These are phyloP conservation scores for Anniella stebbinsi DNA, from an alignment of 2,797 vertebrate species.

Conservation along the genomic window DNA sequence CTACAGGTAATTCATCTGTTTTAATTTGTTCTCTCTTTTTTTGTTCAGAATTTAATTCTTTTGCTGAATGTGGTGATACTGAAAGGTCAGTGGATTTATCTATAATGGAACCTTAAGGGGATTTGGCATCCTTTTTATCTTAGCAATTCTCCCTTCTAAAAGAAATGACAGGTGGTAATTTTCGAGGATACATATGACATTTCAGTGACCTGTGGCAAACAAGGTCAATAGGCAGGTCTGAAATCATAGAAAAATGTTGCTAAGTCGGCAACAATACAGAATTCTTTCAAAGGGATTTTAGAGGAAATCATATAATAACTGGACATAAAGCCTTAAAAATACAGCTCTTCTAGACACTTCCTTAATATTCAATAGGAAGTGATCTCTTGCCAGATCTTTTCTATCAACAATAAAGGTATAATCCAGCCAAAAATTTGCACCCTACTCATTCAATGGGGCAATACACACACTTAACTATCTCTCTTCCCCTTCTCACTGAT, in stretches of 20 bases:
- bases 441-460: neutral
- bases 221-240: slow-evolving; percentile 14
- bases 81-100: slow-evolving; percentile 36
- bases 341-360: neutral
- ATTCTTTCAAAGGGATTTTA: slow-evolving; percentile 14
- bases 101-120: slow-evolving; percentile 39
- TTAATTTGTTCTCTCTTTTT: slow-evolving; percentile 5
- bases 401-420: neutral
- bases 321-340: neutral
- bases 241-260: neutral
- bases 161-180: slow-evolving; percentile 38
- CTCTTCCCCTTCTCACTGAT: neutral
- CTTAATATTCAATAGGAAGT: neutral
- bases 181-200: slow-evolving; percentile 26
- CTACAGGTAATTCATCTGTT: slow-evolving; percentile 19
- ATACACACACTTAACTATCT: neutral
- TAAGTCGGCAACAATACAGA: neutral
- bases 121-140: slow-evolving; percentile 33
- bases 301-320: neutral
- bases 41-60: slow-evolving; percentile 17
- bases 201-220: slow-evolving; percentile 26
- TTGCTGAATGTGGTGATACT: slow-evolving; percentile 16
- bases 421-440: neutral
- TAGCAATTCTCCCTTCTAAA: slow-evolving; percentile 28
- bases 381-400: neutral